Evolutionary conservation across 30 jellyfish, hydroid and myxozoan species (phyloP).

Genomic region (Turritopsis dohrnii): DNA sequence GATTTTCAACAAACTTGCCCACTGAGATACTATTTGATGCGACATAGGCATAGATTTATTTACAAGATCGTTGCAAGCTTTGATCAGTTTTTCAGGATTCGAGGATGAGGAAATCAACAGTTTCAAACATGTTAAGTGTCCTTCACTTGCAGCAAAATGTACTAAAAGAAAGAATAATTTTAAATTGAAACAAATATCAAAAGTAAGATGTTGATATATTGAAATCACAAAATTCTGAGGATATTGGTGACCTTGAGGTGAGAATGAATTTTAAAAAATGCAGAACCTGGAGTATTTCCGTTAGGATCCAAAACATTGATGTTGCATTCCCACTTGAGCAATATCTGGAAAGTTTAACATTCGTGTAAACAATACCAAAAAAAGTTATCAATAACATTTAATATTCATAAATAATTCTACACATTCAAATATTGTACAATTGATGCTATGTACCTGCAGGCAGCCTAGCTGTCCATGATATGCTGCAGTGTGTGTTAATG

Average conservation of each 20-base stretch:
- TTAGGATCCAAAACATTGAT: slow-evolving; percentile 49
- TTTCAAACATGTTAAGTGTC: slow-evolving; percentile 79
- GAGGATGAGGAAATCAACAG: slow-evolving; percentile 48
- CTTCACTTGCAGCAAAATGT: slow-evolving; percentile 88
- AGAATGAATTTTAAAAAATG: background rate
- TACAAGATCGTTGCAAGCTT: slow-evolving; percentile 88
- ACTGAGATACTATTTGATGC: too few relatives aligned
- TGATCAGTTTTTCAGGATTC: slow-evolving; percentile 43
- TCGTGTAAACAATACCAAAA: background rate
- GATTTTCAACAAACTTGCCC: too few relatives aligned
- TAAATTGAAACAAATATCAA: too few relatives aligned
- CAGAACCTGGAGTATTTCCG: slow-evolving; percentile 80
- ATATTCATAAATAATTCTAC: background rate
- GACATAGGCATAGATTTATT: too few relatives aligned
- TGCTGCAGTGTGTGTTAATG: slow-evolving; percentile 77
- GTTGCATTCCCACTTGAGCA: slow-evolving; percentile 72
- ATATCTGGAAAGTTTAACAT: slow-evolving; percentile 24
- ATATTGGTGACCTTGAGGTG: too few relatives aligned
- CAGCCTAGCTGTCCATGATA: slow-evolving; percentile 84
- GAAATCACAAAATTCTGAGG: too few relatives aligned
- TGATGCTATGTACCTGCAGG: slow-evolving; percentile 49
- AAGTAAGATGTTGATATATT: too few relatives aligned
- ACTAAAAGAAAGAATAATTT: slow-evolving; percentile 41
- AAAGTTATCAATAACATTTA: background rate
- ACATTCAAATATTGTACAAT: background rate